Percentiles rank a stretch among this genome's conserved stretches.
phyloP scores from a whole-genome alignment of 2,797 vertebrate species.

The Salmo trutta region DNA sequence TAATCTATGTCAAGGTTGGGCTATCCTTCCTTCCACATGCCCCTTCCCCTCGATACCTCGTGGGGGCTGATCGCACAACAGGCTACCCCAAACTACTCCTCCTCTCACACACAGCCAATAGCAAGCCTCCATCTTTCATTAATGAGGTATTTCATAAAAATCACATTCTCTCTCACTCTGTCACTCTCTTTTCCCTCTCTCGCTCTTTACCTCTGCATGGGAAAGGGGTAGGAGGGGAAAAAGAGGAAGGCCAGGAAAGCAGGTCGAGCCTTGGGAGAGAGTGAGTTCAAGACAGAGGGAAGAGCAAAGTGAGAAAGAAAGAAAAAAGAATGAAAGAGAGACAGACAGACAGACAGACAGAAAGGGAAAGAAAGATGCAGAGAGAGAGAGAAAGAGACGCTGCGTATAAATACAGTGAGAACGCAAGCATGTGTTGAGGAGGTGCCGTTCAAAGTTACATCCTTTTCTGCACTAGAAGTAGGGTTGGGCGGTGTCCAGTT shows the following conservation, averaged over 20 bases:
- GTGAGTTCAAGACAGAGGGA: constrained; percentile 33
- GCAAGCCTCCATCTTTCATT: constrained; percentile 27
- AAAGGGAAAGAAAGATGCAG: background rate
- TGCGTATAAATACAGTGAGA: background rate
- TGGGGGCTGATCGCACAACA: background rate
- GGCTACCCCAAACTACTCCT: constrained; percentile 11
- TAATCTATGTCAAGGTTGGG: constrained; percentile 68
- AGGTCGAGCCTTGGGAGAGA: constrained; percentile 65
- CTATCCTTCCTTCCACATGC: constrained; percentile 23
- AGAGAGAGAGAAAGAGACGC: background rate
- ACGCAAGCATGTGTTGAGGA: background rate
- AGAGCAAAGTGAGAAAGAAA: background rate
- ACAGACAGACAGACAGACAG: background rate
- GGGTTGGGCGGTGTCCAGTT: background rate
- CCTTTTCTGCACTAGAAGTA: no score
- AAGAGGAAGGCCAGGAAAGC: constrained; percentile 60
- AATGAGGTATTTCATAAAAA: constrained; percentile 62
- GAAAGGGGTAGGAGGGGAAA: constrained; percentile 27
- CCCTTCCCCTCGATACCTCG: background rate
- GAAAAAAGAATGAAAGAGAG: background rate
- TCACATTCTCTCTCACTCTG: constrained; percentile 29
- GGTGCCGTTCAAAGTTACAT: no score
- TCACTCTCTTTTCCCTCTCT: constrained; percentile 19
- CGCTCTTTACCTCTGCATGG: constrained; percentile 13
- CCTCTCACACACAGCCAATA: constrained; percentile 32